These are phyloP conservation scores for Pseudochirops corinnae DNA, from an alignment of 2,797 vertebrate genomes.

Conservation along the genomic window DNA sequence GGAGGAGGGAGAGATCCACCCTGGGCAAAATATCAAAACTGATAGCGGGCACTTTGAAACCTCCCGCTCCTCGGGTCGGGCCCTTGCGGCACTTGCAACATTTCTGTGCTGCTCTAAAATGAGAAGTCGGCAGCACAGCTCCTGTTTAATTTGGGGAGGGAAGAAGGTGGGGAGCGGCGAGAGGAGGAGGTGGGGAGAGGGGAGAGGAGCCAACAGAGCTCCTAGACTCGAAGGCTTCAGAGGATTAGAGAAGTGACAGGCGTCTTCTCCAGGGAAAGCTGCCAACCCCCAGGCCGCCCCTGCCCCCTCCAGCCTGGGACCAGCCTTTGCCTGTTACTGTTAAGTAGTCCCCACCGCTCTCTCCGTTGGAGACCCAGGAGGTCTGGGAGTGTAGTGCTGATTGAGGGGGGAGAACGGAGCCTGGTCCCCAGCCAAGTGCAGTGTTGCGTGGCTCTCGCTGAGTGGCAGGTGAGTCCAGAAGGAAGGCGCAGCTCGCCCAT, in stretches of 20 bases:
- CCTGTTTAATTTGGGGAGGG: neutral
- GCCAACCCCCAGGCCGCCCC: slow-evolving; percentile 45
- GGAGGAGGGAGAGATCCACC: neutral
- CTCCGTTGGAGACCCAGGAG: neutral
- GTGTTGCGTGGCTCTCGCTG: slow-evolving; percentile 54
- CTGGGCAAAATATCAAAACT: neutral
- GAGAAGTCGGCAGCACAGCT: neutral
- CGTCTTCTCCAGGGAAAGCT: slow-evolving; percentile 31
- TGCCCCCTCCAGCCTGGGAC: neutral
- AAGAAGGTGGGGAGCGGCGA: neutral
- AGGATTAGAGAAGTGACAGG: slow-evolving; percentile 75
- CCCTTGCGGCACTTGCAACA: neutral
- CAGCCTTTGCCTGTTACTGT: neutral
- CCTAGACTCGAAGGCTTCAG: slow-evolving; percentile 60
- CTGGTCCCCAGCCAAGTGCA: slow-evolving; percentile 66
- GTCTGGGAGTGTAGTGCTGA: slow-evolving; percentile 2
- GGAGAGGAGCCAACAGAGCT: slow-evolving; percentile 1
- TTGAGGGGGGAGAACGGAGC: slow-evolving; percentile 8
- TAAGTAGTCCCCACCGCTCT: neutral
- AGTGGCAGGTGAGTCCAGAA: slow-evolving; percentile 61
- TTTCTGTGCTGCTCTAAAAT: slow-evolving; percentile 19
- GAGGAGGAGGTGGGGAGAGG: neutral
- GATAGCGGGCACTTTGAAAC: neutral
- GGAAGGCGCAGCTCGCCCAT: slow-evolving; percentile 42
- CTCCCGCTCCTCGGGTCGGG: neutral